Conservation (phyloP, 2,113 vertebrate species). For the Aspiorhynchus laticeps region DNA sequence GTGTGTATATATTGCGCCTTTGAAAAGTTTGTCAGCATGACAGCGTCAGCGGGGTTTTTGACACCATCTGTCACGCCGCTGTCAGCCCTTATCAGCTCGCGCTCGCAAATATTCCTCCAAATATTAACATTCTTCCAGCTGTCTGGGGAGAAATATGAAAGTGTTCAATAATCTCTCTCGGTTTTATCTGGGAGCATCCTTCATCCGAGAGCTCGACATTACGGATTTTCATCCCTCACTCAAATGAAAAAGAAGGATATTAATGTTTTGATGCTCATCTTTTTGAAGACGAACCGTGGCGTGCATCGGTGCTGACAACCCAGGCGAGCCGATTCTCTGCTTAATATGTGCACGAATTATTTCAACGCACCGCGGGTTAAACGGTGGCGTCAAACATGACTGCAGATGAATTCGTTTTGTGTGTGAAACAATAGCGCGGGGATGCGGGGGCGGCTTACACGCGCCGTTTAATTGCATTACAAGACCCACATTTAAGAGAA, state of each 20-base stretch:
- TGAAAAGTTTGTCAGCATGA: constrained; percentile 81
- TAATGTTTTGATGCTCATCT: constrained; percentile 80
- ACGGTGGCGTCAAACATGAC: constrained; percentile 72
- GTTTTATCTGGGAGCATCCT: constrained; percentile 78
- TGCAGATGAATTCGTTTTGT: constrained; percentile 76
- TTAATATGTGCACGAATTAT: constrained; percentile 75
- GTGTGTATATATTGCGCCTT: constrained; percentile 74
- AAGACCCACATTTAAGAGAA: constrained; percentile 80
- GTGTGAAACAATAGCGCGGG: constrained; percentile 73
- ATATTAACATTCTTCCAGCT: constrained; percentile 75
- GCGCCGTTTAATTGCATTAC: constrained; percentile 83
- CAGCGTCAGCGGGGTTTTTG: constrained; percentile 78
- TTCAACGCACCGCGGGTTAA: constrained; percentile 77
- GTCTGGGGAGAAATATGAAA: constrained; percentile 76
- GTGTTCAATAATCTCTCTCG: constrained; percentile 75
- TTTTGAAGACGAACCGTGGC: constrained; percentile 69
- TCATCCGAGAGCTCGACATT: constrained; percentile 76
- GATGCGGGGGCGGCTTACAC: constrained; percentile 76
- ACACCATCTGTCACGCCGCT: constrained; percentile 80
- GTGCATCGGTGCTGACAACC: constrained; percentile 70
- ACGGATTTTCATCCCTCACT: constrained; percentile 71
- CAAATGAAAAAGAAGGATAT: constrained; percentile 77
- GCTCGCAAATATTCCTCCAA: constrained; percentile 78
- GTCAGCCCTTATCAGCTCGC: constrained; percentile 80
- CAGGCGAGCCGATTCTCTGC: constrained; percentile 70